A percentile compares a stretch with the other conserved stretches of the same genome.
Evolutionary conservation across 2,113 vertebrate species (phyloP).

Genomic region (Anguilla rostrata): DNA sequence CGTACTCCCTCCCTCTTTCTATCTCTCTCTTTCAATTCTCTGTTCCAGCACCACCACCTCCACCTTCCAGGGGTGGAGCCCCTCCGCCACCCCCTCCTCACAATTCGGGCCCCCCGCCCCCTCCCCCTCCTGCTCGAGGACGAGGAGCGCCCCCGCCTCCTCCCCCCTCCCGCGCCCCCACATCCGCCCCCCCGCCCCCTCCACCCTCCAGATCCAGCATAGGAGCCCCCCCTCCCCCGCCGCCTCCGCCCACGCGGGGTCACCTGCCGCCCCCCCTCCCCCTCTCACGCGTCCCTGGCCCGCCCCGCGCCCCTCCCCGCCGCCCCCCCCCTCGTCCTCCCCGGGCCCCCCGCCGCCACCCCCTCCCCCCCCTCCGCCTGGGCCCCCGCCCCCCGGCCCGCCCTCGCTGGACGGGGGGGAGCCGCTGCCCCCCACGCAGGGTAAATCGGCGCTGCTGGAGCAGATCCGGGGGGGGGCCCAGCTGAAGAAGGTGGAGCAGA

Average conservation of each 20-base stretch:
- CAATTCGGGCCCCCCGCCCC: constrained; percentile 68
- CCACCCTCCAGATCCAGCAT: constrained; percentile 67
- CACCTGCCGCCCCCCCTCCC: constrained; percentile 56
- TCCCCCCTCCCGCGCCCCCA: constrained; percentile 75
- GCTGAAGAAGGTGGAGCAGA: constrained; percentile 92
- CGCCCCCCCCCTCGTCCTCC: constrained; percentile 1
- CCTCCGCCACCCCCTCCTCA: constrained; percentile 85
- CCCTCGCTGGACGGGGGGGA: constrained; percentile 69
- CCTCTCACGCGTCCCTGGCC: constrained; percentile 60
- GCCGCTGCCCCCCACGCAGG: constrained; percentile 50
- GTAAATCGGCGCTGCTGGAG: constrained; percentile 84
- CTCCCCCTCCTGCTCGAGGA: constrained; percentile 80
- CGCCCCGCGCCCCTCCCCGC: constrained; percentile 66
- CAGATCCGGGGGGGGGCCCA: constrained; percentile 90
- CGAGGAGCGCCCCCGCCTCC: constrained; percentile 85
- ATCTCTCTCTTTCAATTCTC: constrained; percentile 8
- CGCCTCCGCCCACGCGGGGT: constrained; percentile 63
- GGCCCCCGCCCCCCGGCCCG: constrained; percentile 70
- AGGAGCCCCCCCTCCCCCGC: constrained; percentile 81
- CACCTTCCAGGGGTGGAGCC: constrained; percentile 66
- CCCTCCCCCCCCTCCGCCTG: constrained; percentile 84
- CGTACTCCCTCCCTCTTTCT: background rate
- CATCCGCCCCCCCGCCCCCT: constrained; percentile 76
- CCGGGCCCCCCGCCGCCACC: constrained; percentile 71
- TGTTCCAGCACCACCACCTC: constrained; percentile 72